These are phyloP conservation scores for Uromys caudimaculatus DNA, from an alignment of 2,797 vertebrate genomes.

Conservation along the genomic window DNA sequence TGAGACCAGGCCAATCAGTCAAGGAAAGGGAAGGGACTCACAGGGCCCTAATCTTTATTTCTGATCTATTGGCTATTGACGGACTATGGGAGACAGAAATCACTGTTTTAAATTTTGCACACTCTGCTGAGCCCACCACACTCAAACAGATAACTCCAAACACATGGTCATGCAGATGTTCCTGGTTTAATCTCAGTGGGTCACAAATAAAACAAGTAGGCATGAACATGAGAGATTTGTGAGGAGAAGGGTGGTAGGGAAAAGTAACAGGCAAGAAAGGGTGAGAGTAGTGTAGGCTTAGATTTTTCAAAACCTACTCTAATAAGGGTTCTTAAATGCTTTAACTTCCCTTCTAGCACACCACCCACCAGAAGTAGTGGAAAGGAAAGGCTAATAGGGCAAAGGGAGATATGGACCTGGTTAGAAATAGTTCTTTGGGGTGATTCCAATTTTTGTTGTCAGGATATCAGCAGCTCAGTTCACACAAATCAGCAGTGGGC, in stretches of 20 bases:
- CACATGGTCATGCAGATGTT: background rate
- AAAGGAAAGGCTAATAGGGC: background rate
- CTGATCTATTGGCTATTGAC: background rate
- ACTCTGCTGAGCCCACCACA: background rate
- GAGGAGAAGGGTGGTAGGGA: background rate
- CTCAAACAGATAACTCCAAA: background rate
- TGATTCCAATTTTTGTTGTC: background rate
- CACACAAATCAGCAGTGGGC: background rate
- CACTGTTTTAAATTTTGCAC: background rate
- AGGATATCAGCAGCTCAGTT: background rate
- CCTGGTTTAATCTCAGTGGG: background rate
- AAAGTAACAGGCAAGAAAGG: background rate
- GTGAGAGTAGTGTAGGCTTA: background rate
- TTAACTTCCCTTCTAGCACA: background rate
- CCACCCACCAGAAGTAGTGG: background rate
- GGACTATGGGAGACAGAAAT: background rate
- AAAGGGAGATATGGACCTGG: background rate
- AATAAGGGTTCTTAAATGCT: background rate
- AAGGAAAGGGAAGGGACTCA: background rate
- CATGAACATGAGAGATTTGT: background rate
- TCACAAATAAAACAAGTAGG: background rate
- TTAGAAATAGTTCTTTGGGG: background rate
- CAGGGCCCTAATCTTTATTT: background rate
- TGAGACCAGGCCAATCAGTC: background rate
- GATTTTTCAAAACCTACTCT: background rate